Base-by-base conservation (phyloP, 2,888 invertebrate genomes). In the Theodoxus fluviatilis region DNA sequence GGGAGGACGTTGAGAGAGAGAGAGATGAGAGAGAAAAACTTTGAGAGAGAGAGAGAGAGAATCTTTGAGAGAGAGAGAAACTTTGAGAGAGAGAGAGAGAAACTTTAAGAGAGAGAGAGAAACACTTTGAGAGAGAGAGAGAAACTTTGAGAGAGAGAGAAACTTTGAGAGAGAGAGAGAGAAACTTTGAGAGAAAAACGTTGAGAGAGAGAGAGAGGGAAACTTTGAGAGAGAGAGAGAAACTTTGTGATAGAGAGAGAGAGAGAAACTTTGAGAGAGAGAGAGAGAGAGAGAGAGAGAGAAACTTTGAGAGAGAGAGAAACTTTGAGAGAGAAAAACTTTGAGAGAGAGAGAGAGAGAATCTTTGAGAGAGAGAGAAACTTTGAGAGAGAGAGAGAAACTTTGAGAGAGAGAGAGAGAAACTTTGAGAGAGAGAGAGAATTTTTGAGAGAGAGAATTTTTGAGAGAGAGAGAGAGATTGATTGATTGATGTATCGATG, bases 41-140 rank as follows among this genome's bases (percentile, higher is more conserved):
- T 28, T 31, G 57, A 57, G 57, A 57, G 57, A 57, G 57, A 57
- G 57, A 57, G 57, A 57, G 57, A 57, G 57, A 57, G 57, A 57
- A 33, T 31, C 31, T 31, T 28, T 31, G 57, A 57, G 57, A 57
- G 57, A 57, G 57, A 57, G 25, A 25, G 25, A 25, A 3, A 18
- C 4, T 6, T 3, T 7, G 22, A 4, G n/a, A n/a, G n/a, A n/a
- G n/a, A n/a, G n/a, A n/a, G n/a, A n/a, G n/a, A n/a, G n/a, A n/a
- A n/a, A 1, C 28, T 28, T 52, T 47, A 25, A 22, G 52, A 22
- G 52, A 22, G 52, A 22, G 52, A 22, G 52, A 22, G n/a, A n/a
- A n/a, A n/a, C n/a, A n/a, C n/a, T n/a, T n/a, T n/a, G n/a, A n/a
- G n/a, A n/a, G n/a, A n/a, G n/a, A n/a, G n/a, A n/a, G n/a, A n/a